phyloP scores from a whole-genome alignment of 2,113 vertebrate species.

The Pogona vitticeps region DNA sequence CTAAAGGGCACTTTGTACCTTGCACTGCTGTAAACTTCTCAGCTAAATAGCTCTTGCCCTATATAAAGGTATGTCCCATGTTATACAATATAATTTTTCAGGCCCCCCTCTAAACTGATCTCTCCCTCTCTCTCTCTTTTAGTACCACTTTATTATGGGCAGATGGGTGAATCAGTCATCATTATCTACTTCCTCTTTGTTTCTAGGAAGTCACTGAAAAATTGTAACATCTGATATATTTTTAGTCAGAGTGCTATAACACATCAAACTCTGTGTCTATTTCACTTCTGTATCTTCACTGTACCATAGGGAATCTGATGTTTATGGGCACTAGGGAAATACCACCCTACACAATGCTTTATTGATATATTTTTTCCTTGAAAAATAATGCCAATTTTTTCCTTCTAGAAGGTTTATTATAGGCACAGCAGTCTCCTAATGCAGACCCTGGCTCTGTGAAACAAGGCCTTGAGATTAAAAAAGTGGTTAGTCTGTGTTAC shows the following conservation, averaged over 20 bases:
- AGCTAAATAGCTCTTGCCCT: neutral
- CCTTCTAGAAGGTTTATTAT: neutral
- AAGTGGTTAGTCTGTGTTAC: neutral
- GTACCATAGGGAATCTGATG: neutral
- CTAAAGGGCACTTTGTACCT: neutral
- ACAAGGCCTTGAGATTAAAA: neutral
- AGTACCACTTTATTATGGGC: neutral
- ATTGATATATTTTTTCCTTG: neutral
- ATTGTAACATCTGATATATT: neutral
- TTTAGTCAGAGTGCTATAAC: neutral
- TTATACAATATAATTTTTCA: neutral
- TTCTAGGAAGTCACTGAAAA: neutral
- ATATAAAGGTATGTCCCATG: neutral
- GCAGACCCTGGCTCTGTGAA: neutral
- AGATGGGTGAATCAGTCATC: neutral
- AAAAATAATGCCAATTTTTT: neutral
- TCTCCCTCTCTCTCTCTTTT: neutral
- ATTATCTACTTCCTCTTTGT: neutral
- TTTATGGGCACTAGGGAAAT: neutral
- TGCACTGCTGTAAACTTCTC: neutral
- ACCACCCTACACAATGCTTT: neutral
- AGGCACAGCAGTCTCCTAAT: neutral
- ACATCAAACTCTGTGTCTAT: neutral
- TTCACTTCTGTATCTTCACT: neutral
- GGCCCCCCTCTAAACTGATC: neutral